Evolutionary conservation across 2,888 invertebrate genomes (phyloP), one percentile per base, ranked within the genome.

Genomic region (Melikaiella ostensackeni): DNA sequence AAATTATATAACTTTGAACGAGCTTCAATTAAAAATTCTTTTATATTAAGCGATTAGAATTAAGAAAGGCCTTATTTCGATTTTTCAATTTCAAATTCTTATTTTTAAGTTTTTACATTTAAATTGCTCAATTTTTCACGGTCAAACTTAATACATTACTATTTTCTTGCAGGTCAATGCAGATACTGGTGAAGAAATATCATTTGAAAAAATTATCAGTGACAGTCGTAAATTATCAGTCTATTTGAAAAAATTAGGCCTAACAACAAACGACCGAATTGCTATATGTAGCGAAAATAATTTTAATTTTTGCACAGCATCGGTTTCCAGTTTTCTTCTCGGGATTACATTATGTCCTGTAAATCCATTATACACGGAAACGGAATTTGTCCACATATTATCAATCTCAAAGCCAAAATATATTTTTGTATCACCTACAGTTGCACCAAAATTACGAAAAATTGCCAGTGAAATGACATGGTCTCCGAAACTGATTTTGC

Each of bases 391-490:
- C 76, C 96, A 96, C 89, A 93, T 95, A 27, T 88, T 95, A 5
- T 93, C 93, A 80, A 93, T 96, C 79, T 95, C 95, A 0, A 95
- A 94, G 87, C 96, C 96, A 73, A 95, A 94, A 88, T 91, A 94
- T 59, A 93, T 96, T 83, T 95, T 96, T 88, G 94, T 94, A 59
- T 95, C 96, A 0, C 92, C 93, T 11, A 88, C 92, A 59, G 94
- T 84, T 92, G 75, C 83, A 88, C 21, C 79, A 91, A 91, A 76
- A 86, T 89, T 77, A 78, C 88, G 77, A 84, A 90, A 33, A 86
- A 90, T 85, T 84, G 91, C 38, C 81, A 92, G 77, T 19, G 57
- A 84, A 8, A 82, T 89, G 62, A 19, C 82, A 8, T 89, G 88
- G 88, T 74, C 77, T 4, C 84, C 87, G 16, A 84, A 75, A 46